phyloP scores from a whole-genome alignment of 2,113 vertebrate species.

The Tragelaphus imberbis region DNA sequence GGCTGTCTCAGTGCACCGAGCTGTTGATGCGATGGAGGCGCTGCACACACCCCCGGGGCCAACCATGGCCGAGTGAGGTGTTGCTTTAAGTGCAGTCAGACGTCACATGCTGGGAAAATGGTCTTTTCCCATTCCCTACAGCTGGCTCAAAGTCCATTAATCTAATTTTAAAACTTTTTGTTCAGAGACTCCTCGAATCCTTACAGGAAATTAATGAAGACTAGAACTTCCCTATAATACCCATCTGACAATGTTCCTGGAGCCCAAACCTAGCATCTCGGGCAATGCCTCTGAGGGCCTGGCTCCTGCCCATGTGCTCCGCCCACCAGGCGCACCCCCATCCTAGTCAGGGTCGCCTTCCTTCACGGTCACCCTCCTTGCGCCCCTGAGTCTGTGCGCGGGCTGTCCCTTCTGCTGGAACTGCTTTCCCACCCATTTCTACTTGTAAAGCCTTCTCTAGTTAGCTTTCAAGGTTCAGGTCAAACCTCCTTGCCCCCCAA shows the following conservation, averaged over 20 bases:
- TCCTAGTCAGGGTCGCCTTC: background rate
- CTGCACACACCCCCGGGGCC: background rate
- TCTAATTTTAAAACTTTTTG: background rate
- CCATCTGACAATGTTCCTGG: background rate
- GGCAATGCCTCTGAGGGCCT: background rate
- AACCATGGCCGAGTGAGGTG: accelerated
- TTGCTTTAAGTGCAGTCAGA: background rate
- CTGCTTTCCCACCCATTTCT: background rate
- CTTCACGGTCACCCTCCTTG: accelerated
- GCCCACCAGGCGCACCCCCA: accelerated
- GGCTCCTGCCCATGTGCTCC: background rate
- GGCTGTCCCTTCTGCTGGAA: background rate
- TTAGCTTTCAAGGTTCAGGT: background rate
- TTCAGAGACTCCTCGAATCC: background rate
- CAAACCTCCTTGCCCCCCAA: background rate
- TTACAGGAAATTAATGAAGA: background rate
- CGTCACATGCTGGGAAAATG: background rate
- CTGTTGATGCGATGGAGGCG: accelerated
- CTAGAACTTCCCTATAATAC: background rate
- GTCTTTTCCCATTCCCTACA: too few species aligned
- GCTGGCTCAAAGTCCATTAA: background rate
- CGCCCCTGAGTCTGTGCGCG: background rate
- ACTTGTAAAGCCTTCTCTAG: background rate
- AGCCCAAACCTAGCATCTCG: background rate
- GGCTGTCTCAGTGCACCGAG: accelerated